Conservation (phyloP, 2,797 vertebrate genomes). For the Macropodus opercularis region DNA sequence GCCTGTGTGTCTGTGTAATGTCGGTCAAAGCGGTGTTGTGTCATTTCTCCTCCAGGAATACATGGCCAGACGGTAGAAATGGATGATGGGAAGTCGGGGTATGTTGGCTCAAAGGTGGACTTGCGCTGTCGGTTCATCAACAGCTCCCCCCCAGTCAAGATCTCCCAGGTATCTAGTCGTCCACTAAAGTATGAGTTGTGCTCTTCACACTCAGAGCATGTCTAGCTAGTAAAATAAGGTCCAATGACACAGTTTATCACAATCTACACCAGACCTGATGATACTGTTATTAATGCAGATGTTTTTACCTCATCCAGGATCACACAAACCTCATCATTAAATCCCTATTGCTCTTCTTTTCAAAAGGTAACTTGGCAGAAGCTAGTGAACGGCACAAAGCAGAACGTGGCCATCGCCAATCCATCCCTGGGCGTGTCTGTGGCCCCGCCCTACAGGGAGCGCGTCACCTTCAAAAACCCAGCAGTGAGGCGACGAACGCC, state of each 20-base stretch:
- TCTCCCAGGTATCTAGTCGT: conserved; percentile 88
- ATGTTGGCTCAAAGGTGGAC: conserved; percentile 89
- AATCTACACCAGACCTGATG: too few species aligned
- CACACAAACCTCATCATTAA: neutral
- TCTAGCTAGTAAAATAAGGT: too few species aligned
- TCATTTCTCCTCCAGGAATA: conserved; percentile 73
- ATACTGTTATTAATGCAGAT: too few species aligned
- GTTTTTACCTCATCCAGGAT: too few species aligned
- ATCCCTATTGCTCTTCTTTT: neutral
- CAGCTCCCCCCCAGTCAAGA: conserved; percentile 89
- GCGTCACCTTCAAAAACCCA: conserved; percentile 88
- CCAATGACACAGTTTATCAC: too few species aligned
- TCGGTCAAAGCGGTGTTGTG: conserved; percentile 1
- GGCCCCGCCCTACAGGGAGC: conserved; percentile 87
- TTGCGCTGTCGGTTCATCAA: conserved; percentile 93
- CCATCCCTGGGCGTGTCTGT: conserved; percentile 93
- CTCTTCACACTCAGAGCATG: neutral
- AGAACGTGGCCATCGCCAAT: conserved; percentile 96
- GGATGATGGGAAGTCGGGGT: conserved; percentile 90
- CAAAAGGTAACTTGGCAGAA: conserved; percentile 93
- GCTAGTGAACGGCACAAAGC: conserved; percentile 90
- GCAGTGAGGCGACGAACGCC: conserved; percentile 88
- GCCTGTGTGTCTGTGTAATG: neutral
- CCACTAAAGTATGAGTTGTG: conserved; percentile 60
- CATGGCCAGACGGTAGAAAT: conserved; percentile 88